These are phyloP conservation scores for Poecilia gillii DNA, from an alignment of 2,797 vertebrate genomes.

Conservation along the genomic window DNA sequence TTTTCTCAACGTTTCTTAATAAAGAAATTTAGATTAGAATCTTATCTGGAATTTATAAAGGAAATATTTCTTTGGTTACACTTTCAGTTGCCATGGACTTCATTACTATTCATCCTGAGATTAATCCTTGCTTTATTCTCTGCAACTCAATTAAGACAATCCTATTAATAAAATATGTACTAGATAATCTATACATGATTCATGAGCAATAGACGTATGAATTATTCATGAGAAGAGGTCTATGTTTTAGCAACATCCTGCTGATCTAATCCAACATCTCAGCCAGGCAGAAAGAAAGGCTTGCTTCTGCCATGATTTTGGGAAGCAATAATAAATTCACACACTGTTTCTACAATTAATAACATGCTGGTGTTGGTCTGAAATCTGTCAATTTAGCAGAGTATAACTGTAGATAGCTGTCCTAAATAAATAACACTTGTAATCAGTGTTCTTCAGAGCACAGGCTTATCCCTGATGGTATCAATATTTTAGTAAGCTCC, in stretches of 20 bases:
- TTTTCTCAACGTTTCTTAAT: conserved; percentile 21
- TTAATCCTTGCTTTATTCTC: conserved; percentile 81
- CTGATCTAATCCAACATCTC: conserved; percentile 55
- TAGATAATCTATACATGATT: conserved; percentile 82
- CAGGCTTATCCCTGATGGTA: conserved; percentile 44
- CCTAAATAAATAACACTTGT: conserved; percentile 68
- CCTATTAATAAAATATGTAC: conserved; percentile 84
- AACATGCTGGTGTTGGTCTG: conserved; percentile 43
- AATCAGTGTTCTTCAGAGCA: conserved; percentile 56
- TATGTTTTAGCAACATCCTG: conserved; percentile 74
- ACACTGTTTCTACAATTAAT: conserved; percentile 34
- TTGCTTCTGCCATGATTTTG: conserved; percentile 12
- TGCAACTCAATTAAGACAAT: conserved; percentile 83
- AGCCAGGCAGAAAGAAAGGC: conserved; percentile 39
- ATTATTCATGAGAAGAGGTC: conserved; percentile 77
- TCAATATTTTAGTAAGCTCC: conserved; percentile 56
- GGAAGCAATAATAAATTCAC: conserved; percentile 43
- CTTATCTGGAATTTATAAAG: conserved; percentile 45
- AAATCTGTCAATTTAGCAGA: conserved; percentile 55
- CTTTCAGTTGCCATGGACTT: conserved; percentile 43
- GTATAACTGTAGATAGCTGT: conserved; percentile 32
- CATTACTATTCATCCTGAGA: conserved; percentile 80
- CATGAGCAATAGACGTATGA: conserved; percentile 72
- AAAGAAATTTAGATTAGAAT: conserved; percentile 49
- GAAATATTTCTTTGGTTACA: conserved; percentile 53